Evolutionary conservation across 37 sponge, comb jelly and placozoan genomes (phyloP).

Genomic region (Haliclona indistincta): DNA sequence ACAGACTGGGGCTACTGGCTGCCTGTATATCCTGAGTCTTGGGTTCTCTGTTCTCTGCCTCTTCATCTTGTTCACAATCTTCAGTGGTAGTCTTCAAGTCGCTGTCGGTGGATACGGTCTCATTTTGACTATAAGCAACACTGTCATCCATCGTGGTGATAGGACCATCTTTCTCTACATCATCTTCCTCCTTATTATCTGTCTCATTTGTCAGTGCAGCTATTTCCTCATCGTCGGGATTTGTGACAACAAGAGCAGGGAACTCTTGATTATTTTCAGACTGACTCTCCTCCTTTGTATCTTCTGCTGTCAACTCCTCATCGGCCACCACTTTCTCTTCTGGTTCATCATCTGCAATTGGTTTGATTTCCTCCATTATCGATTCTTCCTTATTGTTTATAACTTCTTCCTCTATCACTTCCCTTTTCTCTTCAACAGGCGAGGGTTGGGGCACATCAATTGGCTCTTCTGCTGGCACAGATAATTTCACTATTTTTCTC

Average conservation of each 20-base stretch:
- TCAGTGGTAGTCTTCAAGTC: not conserved
- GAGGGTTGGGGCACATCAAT: not conserved
- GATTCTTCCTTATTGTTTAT: not conserved
- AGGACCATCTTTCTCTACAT: conserved; percentile 9
- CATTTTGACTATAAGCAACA: not conserved
- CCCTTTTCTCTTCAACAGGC: not conserved
- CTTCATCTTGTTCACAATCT: not conserved
- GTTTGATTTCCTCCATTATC: not conserved
- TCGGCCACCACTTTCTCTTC: too few relatives aligned
- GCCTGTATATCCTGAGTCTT: not conserved
- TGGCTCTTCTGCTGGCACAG: conserved; percentile 1
- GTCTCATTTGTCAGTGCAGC: not conserved
- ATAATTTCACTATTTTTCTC: conserved; percentile 25
- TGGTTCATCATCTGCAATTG: not conserved
- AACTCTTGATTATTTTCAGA: not conserved
- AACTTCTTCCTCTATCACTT: conserved; percentile 1
- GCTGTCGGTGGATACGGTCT: too few relatives aligned
- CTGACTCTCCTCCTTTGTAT: not conserved
- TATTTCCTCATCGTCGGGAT: too few relatives aligned
- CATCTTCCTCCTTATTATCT: not conserved
- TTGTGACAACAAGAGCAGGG: not conserved
- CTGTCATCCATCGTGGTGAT: not conserved
- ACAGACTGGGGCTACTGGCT: too few relatives aligned
- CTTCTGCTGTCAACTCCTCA: not conserved
- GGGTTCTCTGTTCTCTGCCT: not conserved